Conservation (phyloP, 2,888 invertebrate species). For the Noctua janthe region DNA sequence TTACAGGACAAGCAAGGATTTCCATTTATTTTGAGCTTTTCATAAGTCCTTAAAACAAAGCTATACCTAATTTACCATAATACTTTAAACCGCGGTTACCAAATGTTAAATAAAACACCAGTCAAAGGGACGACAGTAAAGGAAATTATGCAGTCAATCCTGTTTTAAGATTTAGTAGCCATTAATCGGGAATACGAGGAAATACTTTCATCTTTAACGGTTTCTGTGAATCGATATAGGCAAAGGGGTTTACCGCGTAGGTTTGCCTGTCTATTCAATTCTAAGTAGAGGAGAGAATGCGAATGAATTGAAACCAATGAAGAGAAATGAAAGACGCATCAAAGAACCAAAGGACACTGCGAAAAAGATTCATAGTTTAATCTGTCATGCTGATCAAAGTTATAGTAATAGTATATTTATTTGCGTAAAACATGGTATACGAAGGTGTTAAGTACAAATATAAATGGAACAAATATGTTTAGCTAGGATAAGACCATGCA, state of each 20-base stretch:
- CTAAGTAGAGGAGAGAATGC: slow-evolving; percentile 1
- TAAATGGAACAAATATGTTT: too few relatives aligned
- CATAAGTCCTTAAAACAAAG: neutral
- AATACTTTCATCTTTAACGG: slow-evolving; percentile 49
- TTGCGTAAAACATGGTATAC: too few relatives aligned
- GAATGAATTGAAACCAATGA: neutral
- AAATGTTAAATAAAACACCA: slow-evolving; percentile 15
- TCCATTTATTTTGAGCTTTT: neutral
- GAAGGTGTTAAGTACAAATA: too few relatives aligned
- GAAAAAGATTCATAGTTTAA: neutral
- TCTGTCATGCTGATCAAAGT: neutral
- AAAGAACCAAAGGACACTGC: neutral
- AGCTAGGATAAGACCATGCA: too few relatives aligned
- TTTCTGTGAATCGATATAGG: slow-evolving; percentile 51
- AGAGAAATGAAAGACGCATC: neutral
- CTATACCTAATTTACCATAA: neutral
- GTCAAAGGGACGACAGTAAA: slow-evolving; percentile 6
- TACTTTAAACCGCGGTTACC: neutral
- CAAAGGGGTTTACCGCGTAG: slow-evolving; percentile 25
- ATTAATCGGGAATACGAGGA: slow-evolving; percentile 58
- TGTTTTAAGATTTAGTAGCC: slow-evolving; percentile 56
- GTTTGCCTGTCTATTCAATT: slow-evolving; percentile 2
- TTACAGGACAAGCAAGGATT: neutral
- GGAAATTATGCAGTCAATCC: slow-evolving; percentile 47
- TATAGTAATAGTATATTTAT: too few relatives aligned